A percentile compares a stretch with the other conserved stretches of the same genome.
Conservation (phyloP, 2,888 invertebrate species). For the Eulithis testata region DNA sequence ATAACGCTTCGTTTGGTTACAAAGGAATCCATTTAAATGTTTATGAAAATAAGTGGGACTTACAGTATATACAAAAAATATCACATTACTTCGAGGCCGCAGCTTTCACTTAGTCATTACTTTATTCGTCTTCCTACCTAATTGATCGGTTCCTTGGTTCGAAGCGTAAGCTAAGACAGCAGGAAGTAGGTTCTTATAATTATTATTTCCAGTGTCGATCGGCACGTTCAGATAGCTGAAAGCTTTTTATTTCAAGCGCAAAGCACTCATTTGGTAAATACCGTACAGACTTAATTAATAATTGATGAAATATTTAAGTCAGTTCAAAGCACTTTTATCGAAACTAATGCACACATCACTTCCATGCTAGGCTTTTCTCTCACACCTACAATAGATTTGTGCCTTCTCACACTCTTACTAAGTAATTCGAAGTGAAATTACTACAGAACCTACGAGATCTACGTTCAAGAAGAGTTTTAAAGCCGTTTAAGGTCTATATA, state of each 20-base stretch:
- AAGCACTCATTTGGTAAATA: slow-evolving; percentile 45
- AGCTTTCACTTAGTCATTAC: slow-evolving; percentile 82
- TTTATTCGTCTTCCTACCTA: slow-evolving; percentile 79
- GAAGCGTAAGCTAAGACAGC: slow-evolving; percentile 76
- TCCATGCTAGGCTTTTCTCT: slow-evolving; percentile 48
- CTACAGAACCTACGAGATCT: slow-evolving; percentile 66
- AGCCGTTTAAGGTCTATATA: slow-evolving; percentile 59
- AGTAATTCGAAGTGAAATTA: slow-evolving; percentile 57
- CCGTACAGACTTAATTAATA: slow-evolving; percentile 38
- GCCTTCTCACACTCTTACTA: slow-evolving; percentile 59
- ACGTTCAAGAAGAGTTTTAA: slow-evolving; percentile 53
- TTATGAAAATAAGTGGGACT: slow-evolving; percentile 84
- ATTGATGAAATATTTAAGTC: slow-evolving; percentile 43
- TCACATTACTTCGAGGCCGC: slow-evolving; percentile 85
- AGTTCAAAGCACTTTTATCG: slow-evolving; percentile 39
- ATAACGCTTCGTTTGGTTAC: slow-evolving; percentile 74
- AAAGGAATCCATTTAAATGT: slow-evolving; percentile 83
- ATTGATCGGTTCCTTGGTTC: slow-evolving; percentile 67
- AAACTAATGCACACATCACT: slow-evolving; percentile 42
- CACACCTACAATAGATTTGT: slow-evolving; percentile 54
- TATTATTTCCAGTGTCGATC: slow-evolving; percentile 26
- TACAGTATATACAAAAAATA: slow-evolving; percentile 85
- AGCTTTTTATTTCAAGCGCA: slow-evolving; percentile 54
- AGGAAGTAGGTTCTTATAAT: slow-evolving; percentile 51
- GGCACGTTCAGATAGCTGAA: slow-evolving; percentile 37